Evolutionary conservation across 2,888 invertebrate species (phyloP).

Genomic region (Tipula vernalis): DNA sequence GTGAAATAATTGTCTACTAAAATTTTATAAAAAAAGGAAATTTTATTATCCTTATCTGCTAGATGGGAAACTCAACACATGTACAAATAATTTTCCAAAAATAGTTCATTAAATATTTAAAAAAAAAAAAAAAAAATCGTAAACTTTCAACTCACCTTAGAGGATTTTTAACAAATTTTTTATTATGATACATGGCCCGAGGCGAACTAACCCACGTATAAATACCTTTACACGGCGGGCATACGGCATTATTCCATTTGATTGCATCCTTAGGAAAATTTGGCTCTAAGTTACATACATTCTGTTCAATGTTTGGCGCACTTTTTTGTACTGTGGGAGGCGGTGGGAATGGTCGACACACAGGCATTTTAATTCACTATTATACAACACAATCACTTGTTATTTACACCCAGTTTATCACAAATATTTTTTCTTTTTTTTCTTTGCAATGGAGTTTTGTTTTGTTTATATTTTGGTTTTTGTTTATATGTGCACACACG

Average conservation of each 20-base stretch:
- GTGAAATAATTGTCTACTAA: too few relatives aligned
- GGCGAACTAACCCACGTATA: slow-evolving; percentile 36
- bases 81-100: neutral
- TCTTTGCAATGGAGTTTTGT: neutral
- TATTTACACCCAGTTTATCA: neutral
- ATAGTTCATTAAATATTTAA: neutral
- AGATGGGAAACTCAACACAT: neutral
- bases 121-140: too few relatives aligned
- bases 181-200: slow-evolving; percentile 25
- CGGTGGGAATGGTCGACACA: neutral
- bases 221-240: slow-evolving; percentile 28
- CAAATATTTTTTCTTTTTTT: neutral
- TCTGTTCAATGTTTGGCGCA: neutral
- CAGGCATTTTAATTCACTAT: neutral
- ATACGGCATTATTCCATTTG: slow-evolving; percentile 16
- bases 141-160: slow-evolving; percentile 21
- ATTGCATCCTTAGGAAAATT: slow-evolving; percentile 16
- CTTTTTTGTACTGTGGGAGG: slow-evolving; percentile 12
- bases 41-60: too few relatives aligned
- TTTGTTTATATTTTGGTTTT: neutral
- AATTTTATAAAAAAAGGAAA: too few relatives aligned
- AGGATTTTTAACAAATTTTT: slow-evolving; percentile 24
- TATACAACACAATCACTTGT: neutral
- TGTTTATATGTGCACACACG: neutral
- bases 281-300: slow-evolving; percentile 13